phyloP scores from a whole-genome alignment of 2,888 invertebrate species.

The Lordiphosa fenestrarum region DNA sequence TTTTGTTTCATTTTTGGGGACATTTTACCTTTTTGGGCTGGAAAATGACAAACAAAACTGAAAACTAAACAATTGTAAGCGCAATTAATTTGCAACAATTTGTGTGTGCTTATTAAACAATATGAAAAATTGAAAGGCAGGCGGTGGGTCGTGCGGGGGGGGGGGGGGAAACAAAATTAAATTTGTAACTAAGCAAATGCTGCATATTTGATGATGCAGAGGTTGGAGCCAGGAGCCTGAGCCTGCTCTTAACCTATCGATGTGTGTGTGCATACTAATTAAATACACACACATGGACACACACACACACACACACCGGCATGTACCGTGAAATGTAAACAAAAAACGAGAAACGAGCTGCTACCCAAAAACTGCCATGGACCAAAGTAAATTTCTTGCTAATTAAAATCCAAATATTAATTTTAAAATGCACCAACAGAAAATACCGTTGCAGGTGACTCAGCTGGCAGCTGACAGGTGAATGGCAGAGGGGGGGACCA shows the following conservation, averaged over 20 bases:
- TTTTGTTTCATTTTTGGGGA: not conserved
- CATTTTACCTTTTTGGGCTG: too few species aligned
- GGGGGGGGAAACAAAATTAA: constrained; percentile 40
- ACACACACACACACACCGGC: constrained; percentile 12
- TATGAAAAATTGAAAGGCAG: constrained; percentile 32
- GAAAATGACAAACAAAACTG: constrained; percentile 6
- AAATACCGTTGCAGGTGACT: constrained; percentile 11
- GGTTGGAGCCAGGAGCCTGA: not conserved
- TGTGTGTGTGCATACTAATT: constrained; percentile 57
- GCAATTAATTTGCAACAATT: constrained; percentile 11
- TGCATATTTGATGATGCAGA: constrained; percentile 65
- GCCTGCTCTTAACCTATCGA: constrained; percentile 3
- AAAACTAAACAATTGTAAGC: not conserved
- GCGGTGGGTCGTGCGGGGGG: not conserved
- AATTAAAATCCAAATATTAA: constrained; percentile 73
- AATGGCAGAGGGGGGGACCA: not conserved
- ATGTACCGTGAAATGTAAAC: constrained; percentile 54
- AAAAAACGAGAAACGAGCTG: constrained; percentile 35
- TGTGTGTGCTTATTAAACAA: constrained; percentile 5
- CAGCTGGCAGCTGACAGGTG: constrained; percentile 4
- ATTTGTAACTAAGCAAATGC: constrained; percentile 68
- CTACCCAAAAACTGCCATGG: constrained; percentile 49
- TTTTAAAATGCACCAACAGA: constrained; percentile 62
- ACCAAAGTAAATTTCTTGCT: constrained; percentile 70
- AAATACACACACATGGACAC: constrained; percentile 46